Percentiles rank a stretch among this genome's conserved stretches.
Evolutionary conservation across 2,888 invertebrate genomes (phyloP).

Genomic region (Sphaerophoria rueppellii): DNA sequence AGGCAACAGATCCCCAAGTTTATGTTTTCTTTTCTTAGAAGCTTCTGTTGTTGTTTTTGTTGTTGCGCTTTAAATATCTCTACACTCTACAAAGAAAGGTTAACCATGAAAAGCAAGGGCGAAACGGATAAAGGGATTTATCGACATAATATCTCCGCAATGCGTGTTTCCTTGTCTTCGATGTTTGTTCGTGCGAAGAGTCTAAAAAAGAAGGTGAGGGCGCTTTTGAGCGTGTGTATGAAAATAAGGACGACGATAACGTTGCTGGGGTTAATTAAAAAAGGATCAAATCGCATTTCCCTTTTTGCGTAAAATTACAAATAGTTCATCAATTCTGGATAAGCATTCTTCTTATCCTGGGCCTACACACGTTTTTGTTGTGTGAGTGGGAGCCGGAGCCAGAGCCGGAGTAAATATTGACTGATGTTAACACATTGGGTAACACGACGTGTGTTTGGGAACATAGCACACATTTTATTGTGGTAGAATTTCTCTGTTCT

Average conservation of each 20-base stretch:
- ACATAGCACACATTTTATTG: background rate
- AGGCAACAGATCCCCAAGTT: constrained; percentile 5
- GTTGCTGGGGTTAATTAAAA: constrained; percentile 26
- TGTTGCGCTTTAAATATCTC: background rate
- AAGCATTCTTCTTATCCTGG: constrained; percentile 4
- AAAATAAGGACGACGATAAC: constrained; percentile 2
- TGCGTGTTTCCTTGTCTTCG: constrained; percentile 6
- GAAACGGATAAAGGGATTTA: constrained; percentile 25
- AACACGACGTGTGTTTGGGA: constrained; percentile 2
- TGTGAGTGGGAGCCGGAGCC: background rate
- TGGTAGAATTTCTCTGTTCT: background rate
- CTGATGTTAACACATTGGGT: constrained; percentile 29
- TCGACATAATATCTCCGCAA: constrained; percentile 18
- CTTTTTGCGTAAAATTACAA: constrained; percentile 14
- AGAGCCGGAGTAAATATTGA: constrained; percentile 11
- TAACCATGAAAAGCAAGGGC: background rate
- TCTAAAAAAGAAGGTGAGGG: background rate
- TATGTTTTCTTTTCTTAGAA: constrained; percentile 1
- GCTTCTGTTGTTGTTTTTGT: background rate
- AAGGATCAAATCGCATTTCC: constrained; percentile 19
- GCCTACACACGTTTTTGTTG: background rate
- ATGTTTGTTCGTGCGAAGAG: background rate
- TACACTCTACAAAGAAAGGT: constrained; percentile 10
- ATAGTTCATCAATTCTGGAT: constrained; percentile 37
- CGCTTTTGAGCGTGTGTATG: background rate